phyloP scores from a whole-genome alignment of 2,888 invertebrate genomes.

The Sarcophaga rosellei region DNA sequence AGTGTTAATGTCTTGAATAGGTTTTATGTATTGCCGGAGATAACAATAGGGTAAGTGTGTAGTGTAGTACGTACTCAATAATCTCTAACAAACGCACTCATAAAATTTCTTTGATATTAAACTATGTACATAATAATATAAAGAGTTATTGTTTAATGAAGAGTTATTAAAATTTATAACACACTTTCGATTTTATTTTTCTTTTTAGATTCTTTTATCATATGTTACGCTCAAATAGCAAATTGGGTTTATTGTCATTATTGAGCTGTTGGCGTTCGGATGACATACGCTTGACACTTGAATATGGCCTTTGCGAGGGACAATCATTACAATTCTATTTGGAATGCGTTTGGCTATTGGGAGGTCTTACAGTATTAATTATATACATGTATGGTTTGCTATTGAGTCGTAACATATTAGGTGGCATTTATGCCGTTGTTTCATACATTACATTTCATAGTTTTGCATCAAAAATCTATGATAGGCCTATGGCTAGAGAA shows the following conservation, averaged over 20 bases:
- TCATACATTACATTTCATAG: conserved; percentile 92
- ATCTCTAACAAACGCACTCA: not conserved
- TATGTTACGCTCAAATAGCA: conserved; percentile 70
- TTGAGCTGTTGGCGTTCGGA: conserved; percentile 72
- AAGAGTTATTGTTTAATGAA: not conserved
- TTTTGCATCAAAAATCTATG: conserved; percentile 91
- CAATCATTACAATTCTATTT: conserved; percentile 92
- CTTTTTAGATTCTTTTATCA: conserved; percentile 76
- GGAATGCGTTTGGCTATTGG: conserved; percentile 88
- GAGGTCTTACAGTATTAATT: conserved; percentile 86
- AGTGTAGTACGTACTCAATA: conserved; percentile 5
- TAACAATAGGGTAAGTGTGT: conserved; percentile 81
- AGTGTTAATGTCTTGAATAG: conserved; percentile 90
- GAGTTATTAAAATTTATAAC: not conserved
- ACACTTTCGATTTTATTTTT: not conserved
- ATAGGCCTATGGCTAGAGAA: conserved; percentile 93
- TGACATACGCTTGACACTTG: conserved; percentile 66
- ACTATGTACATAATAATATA: not conserved
- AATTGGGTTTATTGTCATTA: conserved; percentile 68
- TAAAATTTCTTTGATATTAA: not conserved
- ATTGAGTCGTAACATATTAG: conserved; percentile 87
- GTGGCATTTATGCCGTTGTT: conserved; percentile 87
- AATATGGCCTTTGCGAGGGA: conserved; percentile 84
- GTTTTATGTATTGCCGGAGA: conserved; percentile 93
- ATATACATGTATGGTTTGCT: conserved; percentile 86